phyloP scores from a whole-genome alignment of 2,888 invertebrate species.

The Philhelius pedissequus region DNA sequence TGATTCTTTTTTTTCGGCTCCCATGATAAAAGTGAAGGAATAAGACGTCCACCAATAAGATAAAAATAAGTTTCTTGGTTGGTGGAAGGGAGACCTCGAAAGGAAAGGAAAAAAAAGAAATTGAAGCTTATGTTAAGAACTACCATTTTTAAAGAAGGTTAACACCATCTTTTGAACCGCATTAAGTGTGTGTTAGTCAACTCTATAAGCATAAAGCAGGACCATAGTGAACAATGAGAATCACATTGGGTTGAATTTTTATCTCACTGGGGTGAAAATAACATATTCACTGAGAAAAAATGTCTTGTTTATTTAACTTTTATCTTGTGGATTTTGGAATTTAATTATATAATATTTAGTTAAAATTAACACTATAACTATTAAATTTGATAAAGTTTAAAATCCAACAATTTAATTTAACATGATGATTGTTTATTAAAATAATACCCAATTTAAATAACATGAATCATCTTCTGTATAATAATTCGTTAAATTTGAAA shows the following conservation, averaged over 20 bases:
- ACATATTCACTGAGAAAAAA: neutral
- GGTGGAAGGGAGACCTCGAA: neutral
- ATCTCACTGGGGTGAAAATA: neutral
- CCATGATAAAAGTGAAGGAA: neutral
- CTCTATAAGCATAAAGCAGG: constrained; percentile 18
- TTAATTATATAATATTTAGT: too few relatives aligned
- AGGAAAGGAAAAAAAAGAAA: neutral
- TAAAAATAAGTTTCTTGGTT: neutral
- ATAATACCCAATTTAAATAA: too few relatives aligned
- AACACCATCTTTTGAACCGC: constrained; percentile 36
- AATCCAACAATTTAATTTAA: too few relatives aligned
- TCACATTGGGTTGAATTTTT: neutral
- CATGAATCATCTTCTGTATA: too few relatives aligned
- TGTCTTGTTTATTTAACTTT: too few relatives aligned
- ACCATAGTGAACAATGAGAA: neutral
- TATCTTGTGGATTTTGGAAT: too few relatives aligned
- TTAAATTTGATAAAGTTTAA: too few relatives aligned
- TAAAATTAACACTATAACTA: too few relatives aligned
- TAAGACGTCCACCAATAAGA: neutral
- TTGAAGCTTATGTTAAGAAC: constrained; percentile 39
- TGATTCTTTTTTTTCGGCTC: neutral
- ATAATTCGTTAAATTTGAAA: too few relatives aligned
- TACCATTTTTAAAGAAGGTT: constrained; percentile 43
- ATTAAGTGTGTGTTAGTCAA: constrained; percentile 31
- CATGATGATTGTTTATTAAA: too few relatives aligned